phyloP scores from a whole-genome alignment of 2,797 vertebrate genomes.

The Streptopelia turtur region DNA sequence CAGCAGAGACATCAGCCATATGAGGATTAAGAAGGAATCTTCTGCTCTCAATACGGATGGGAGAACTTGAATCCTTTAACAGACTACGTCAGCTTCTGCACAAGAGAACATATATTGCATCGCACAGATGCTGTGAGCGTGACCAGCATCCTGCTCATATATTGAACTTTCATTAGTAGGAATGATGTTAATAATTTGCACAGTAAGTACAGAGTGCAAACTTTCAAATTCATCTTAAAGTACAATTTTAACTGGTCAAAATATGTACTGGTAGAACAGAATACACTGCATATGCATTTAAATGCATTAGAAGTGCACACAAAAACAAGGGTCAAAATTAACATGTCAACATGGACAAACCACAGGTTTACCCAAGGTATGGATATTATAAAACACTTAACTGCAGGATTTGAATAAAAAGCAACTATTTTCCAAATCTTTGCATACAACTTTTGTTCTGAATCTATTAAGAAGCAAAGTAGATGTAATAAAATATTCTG shows the following conservation, averaged over 20 bases:
- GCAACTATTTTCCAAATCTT: accelerated
- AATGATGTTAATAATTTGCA: not conserved
- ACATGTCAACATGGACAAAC: not conserved
- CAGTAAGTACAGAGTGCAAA: not conserved
- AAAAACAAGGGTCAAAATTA: not conserved
- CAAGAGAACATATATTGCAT: not conserved
- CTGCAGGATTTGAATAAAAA: not conserved
- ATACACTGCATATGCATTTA: not conserved
- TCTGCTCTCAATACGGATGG: not conserved
- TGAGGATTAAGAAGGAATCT: constrained; percentile 61
- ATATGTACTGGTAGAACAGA: not conserved
- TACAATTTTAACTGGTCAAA: not conserved
- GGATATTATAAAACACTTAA: not conserved
- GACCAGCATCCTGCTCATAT: not conserved
- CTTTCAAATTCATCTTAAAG: not conserved
- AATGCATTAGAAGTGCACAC: not conserved
- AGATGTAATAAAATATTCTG: not conserved
- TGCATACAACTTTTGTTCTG: not conserved
- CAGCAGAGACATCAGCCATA: constrained; percentile 65
- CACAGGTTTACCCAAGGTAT: not conserved
- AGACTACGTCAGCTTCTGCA: not conserved
- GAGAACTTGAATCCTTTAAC: not conserved
- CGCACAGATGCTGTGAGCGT: not conserved
- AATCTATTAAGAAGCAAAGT: not conserved
- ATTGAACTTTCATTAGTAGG: not conserved